These are phyloP conservation scores for Corythaeola cristata DNA, from an alignment of 2,113 vertebrate species.

Conservation along the genomic window DNA sequence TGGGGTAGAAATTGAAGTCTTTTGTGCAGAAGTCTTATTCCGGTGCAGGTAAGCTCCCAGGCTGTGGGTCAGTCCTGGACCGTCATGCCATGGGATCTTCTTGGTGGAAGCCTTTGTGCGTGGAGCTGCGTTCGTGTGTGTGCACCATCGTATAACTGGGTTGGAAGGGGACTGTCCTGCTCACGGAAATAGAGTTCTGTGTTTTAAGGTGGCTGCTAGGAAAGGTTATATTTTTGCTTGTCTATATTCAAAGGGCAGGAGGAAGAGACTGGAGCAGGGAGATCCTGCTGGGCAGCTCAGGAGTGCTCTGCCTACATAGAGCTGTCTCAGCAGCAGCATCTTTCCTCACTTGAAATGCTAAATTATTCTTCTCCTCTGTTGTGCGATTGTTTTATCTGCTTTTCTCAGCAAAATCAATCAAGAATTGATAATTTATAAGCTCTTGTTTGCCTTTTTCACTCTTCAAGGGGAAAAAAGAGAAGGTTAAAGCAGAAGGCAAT, in stretches of 20 bases:
- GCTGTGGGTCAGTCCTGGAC: neutral
- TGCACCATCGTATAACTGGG: neutral
- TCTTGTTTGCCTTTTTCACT: constrained; percentile 33
- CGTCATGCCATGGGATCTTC: rapidly evolving
- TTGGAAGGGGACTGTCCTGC: neutral
- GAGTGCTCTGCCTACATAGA: neutral
- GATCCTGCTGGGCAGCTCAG: neutral
- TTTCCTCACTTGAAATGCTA: constrained; percentile 3
- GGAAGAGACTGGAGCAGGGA: neutral
- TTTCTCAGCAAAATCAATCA: constrained; percentile 69
- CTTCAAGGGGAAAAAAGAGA: neutral
- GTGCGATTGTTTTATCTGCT: constrained; percentile 45
- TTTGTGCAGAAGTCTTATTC: neutral
- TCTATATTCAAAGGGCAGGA: neutral
- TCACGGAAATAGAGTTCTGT: neutral
- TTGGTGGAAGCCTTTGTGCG: neutral
- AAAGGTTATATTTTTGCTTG: neutral
- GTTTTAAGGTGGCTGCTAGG: neutral
- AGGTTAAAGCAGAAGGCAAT: neutral
- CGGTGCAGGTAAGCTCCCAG: neutral
- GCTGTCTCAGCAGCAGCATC: constrained; percentile 51
- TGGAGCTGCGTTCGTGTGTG: neutral
- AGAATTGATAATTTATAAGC: constrained; percentile 70
- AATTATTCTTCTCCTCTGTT: constrained; percentile 42
- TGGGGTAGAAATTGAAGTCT: neutral